Base-by-base conservation (phyloP, 2,888 invertebrate genomes). In the Sphaerophoria rueppellii region DNA sequence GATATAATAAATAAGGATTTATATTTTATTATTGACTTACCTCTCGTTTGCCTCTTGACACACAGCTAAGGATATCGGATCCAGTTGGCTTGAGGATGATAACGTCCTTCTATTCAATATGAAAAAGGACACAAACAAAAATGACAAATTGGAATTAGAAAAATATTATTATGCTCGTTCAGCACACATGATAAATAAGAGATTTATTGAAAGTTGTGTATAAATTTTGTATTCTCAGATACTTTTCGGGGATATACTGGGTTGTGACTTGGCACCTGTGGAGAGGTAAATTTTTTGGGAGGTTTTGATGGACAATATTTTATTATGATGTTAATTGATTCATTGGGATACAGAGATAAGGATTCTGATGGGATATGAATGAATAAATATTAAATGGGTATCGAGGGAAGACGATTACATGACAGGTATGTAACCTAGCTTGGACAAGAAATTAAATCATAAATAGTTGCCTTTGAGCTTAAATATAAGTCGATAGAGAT, bases 1-100 rank as follows among this genome's bases (percentile, higher is more conserved):
- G 9, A 60, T 16, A 40, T 24, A 5, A 43, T 43, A 43, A 6
- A 37, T 16, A 50, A 34, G 57, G 16, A 55, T 40, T 40, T 72
- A 43, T 48, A 32, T 58, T 55, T 81, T 67, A 48, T 70, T 34
- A 74, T 65, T 48, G 67, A 6, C 93, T 93, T 92, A 98, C 98
- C 96, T 97, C 97, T 86, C 97, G 96, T 93, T 98, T 98, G 90
- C 98, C 98, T 93, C 97, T 98, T 80, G 98, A 97, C 87, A 98
- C 97, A 91, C 98, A 98, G 92, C 96, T 97, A 82, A 96, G 96
- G 74, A 97, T 96, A 92, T 97, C 97, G 48, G 91, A 91, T 65
- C 91, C 92, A 90, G 96, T 96, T 65, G 98, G 97, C 91, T 98
- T 97, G 93, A 98, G 92, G 91, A 95, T 96, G 88, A 98, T 93